Evolutionary conservation across 2,113 vertebrate genomes (phyloP).

Genomic region (Vulpes lagopus): DNA sequence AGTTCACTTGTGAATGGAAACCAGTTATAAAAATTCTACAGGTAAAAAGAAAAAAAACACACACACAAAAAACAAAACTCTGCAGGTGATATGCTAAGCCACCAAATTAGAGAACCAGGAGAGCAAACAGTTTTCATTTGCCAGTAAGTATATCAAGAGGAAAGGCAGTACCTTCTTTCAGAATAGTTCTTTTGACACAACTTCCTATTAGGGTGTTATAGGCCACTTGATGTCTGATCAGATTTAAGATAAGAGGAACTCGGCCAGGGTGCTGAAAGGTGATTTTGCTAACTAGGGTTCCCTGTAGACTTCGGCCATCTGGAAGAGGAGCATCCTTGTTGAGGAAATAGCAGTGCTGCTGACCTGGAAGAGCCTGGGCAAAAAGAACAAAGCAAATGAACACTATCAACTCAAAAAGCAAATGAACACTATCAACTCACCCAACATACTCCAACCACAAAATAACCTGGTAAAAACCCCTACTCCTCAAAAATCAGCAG

Average conservation of each 20-base stretch:
- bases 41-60: neutral
- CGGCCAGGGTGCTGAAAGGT: conserved; percentile 97
- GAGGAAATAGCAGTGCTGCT: conserved; percentile 99
- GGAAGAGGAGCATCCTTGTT: conserved; percentile 98
- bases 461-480: neutral
- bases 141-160: conserved; percentile 56
- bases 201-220: conserved; percentile 97
- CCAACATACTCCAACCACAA: neutral
- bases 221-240: conserved; percentile 96
- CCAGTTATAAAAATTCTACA: conserved; percentile 31
- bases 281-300: conserved; percentile 94
- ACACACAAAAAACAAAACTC: neutral
- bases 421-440: conserved; percentile 46
- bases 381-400: conserved; percentile 52
- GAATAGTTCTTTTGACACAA: conserved; percentile 95
- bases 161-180: conserved; percentile 93
- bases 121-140: conserved; percentile 10
- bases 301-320: conserved; percentile 95
- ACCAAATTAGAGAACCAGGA: conserved; percentile 53
- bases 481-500: conserved; percentile 20
- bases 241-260: conserved; percentile 94
- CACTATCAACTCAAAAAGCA: conserved; percentile 48
- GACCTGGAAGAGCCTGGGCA: conserved; percentile 95
- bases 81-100: neutral
- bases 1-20: neutral